Evolutionary conservation across 1,140 invertebrate species (phyloP), one percentile per base, ranked within the genome.

Genomic region (Steinernema feltiae): DNA sequence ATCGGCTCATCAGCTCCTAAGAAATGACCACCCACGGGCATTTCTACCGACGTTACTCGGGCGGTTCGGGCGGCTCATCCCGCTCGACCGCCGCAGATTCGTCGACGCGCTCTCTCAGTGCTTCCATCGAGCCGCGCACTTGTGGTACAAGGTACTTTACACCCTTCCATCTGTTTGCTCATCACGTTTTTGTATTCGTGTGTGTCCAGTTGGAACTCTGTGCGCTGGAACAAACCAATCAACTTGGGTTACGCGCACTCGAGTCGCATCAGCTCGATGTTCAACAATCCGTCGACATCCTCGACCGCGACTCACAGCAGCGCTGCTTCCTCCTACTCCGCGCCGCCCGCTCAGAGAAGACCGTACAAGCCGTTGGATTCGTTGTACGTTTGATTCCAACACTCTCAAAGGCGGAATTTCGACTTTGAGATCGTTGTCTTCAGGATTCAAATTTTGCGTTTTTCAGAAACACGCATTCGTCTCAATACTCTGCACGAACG

Each of bases 91-190:
- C 53, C 53, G 53, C 12, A 7, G 53, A 63, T 21, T 63, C 53
- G 24, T 63, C 53, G 12, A 21, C 53, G 12, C 53, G 53, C 12
- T 15, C 7, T 27, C 53, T 63, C 24, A 63, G 53, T 63, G 53
- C 53, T 63, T 63, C 53, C 24, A 63, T 63, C 24, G 53, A 63
- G 53, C 53, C 53, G 12, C 7, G 53, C 53, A 63, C 53, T 63
- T 63, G 53, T 63, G 53, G 53, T 63, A 63, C 53, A 63, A 63
- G 53, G 53, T 63, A 63, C 41, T 46, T 46, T 7, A 46, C 41
- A n/a, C 7, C 41, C 7, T n/a, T n/a, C 41, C n/a, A 46, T 46
- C n/a, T 46, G 41, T n/a, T n/a, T 46, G 7, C n/a, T 46, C 41
- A n/a, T 12, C 41, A n/a, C 7, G 7, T 46, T 46, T 7, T 46